Conservation (phyloP, 2,113 vertebrate genomes). For the Chaenogobius annularis region DNA sequence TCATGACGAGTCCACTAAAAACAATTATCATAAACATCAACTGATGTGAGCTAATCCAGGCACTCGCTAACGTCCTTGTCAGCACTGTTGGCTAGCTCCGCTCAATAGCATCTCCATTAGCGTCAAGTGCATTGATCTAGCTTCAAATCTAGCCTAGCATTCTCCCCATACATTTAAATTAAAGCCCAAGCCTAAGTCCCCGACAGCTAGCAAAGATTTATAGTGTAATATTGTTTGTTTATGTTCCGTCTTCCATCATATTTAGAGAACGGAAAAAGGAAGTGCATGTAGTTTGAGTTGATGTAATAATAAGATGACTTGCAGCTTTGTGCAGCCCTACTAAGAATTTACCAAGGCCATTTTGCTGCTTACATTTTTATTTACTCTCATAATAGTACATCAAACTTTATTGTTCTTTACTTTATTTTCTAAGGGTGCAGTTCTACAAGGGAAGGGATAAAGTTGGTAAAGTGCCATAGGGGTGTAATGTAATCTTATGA, state of each 20-base stretch:
- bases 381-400: too few species aligned
- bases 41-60: background rate
- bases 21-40: background rate
- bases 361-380: too few species aligned
- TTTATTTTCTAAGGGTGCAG: too few species aligned
- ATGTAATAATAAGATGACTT: constrained; percentile 34
- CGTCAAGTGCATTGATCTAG: constrained; percentile 46
- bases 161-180: constrained; percentile 43
- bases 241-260: constrained; percentile 17
- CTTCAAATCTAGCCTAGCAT: constrained; percentile 2
- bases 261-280: constrained; percentile 5
- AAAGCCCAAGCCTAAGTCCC: constrained; percentile 1
- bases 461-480: too few species aligned
- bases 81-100: background rate
- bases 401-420: too few species aligned
- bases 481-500: too few species aligned
- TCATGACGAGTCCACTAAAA: background rate
- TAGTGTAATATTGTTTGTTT: constrained; percentile 44
- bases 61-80: background rate
- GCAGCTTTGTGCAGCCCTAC: background rate
- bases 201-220: constrained; percentile 43
- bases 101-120: constrained; percentile 26
- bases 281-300: constrained; percentile 35
- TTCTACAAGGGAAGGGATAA: too few species aligned
- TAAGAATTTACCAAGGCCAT: too few species aligned